These are phyloP conservation scores for Phthorimaea operculella DNA, from an alignment of 1,140 invertebrate genomes.

Conservation along the genomic window DNA sequence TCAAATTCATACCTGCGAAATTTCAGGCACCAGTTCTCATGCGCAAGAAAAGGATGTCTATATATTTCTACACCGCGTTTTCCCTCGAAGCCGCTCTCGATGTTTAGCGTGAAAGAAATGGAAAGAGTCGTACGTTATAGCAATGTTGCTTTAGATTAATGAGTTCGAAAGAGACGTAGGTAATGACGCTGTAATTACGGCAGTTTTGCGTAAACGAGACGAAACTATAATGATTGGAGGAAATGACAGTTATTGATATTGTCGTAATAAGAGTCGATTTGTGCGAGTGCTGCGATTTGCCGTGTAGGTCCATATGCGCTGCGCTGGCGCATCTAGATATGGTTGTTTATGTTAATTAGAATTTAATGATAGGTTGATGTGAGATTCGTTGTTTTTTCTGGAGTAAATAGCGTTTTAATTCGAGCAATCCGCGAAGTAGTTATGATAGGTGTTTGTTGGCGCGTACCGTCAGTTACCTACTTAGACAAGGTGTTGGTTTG, in stretches of 20 bases:
- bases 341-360: slow-evolving; percentile 45
- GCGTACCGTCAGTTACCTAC: too few relatives aligned
- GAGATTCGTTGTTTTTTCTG: slow-evolving; percentile 22
- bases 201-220: slow-evolving; percentile 56
- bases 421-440: slow-evolving; percentile 11
- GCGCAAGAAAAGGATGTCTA: slow-evolving; percentile 34
- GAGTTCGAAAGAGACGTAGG: slow-evolving; percentile 56
- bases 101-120: slow-evolving; percentile 51
- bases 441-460: not conserved
- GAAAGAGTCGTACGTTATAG: slow-evolving; percentile 33
- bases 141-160: slow-evolving; percentile 41
- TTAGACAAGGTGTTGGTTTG: too few relatives aligned
- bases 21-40: slow-evolving; percentile 21
- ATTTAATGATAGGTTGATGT: slow-evolving; percentile 30
- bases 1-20: slow-evolving; percentile 15
- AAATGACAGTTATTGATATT: slow-evolving; percentile 62
- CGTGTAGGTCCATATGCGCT: slow-evolving; percentile 28
- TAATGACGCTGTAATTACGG: slow-evolving; percentile 51
- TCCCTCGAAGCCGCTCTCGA: slow-evolving; percentile 18
- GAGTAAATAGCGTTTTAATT: slow-evolving; percentile 22
- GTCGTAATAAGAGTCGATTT: slow-evolving; percentile 36
- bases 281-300: slow-evolving; percentile 28
- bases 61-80: slow-evolving; percentile 26
- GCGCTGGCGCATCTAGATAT: slow-evolving; percentile 38
- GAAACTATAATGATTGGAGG: slow-evolving; percentile 47